Evolutionary conservation across 2,113 vertebrate genomes (phyloP).

Genomic region (Bujurquina vittata): DNA sequence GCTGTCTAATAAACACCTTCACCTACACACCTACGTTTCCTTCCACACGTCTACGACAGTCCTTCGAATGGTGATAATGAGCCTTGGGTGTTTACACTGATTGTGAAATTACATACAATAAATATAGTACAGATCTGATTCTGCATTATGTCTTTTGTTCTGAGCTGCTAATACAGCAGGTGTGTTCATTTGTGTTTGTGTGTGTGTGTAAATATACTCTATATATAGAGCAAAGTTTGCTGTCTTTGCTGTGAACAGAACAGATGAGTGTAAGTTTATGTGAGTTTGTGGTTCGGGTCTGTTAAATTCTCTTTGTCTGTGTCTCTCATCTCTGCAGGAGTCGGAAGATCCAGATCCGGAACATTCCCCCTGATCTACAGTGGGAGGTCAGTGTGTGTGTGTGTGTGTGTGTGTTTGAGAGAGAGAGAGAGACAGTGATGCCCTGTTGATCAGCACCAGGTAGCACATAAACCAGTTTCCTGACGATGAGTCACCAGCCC

Average conservation of each 20-base stretch:
- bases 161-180: background rate
- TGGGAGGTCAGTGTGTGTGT: slow-evolving; percentile 90
- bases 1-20: slow-evolving; percentile 26
- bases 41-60: background rate
- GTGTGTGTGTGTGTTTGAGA: slow-evolving; percentile 20
- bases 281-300: slow-evolving; percentile 63
- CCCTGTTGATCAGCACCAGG: slow-evolving; percentile 55
- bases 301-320: slow-evolving; percentile 65
- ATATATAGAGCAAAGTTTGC: background rate
- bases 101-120: background rate
- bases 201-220: background rate
- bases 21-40: slow-evolving; percentile 24
- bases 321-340: slow-evolving; percentile 84
- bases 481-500: slow-evolving; percentile 59
- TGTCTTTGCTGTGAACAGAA: slow-evolving; percentile 41
- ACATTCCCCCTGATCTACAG: slow-evolving; percentile 94
- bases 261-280: slow-evolving; percentile 39
- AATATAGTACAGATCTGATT: background rate
- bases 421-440: slow-evolving; percentile 28
- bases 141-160: background rate
- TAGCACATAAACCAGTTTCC: slow-evolving; percentile 60
- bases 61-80: slow-evolving; percentile 2
- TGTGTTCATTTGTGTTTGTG: background rate
- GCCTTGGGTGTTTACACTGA: background rate
- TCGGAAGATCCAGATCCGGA: slow-evolving; percentile 96